phyloP scores from a whole-genome alignment of 2,888 invertebrate species.

The Saturnia japonica region DNA sequence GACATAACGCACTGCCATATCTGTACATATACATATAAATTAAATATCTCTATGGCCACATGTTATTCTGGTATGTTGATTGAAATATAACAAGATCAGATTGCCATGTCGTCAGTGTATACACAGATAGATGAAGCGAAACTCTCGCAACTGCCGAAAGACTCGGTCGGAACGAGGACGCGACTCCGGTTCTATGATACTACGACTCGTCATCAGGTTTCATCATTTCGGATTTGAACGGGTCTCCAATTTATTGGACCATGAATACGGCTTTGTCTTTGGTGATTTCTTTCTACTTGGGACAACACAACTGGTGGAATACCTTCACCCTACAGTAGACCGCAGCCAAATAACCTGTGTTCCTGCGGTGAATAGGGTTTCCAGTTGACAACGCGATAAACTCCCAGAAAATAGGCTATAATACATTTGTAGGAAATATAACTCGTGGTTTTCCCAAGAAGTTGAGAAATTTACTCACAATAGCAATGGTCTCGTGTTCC shows the following conservation, averaged over 20 bases:
- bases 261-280: background rate
- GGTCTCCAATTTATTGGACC: background rate
- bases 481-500: slow-evolving; percentile 94
- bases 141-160: slow-evolving; percentile 48
- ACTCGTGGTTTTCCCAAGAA: no score
- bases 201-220: slow-evolving; percentile 81
- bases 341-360: no score
- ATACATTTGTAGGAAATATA: no score
- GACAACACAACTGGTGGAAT: no score
- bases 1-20: slow-evolving; percentile 98
- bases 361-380: no score
- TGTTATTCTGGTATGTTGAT: background rate
- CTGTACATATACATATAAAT: slow-evolving; percentile 62
- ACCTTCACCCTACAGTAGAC: no score
- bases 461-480: slow-evolving; percentile 83
- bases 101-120: slow-evolving; percentile 69
- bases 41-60: background rate
- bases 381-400: no score
- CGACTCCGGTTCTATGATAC: slow-evolving; percentile 37
- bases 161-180: slow-evolving; percentile 54
- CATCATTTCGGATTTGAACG: slow-evolving; percentile 56
- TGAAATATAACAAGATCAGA: slow-evolving; percentile 52
- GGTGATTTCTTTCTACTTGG: no score
- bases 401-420: no score
- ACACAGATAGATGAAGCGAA: slow-evolving; percentile 34